Evolutionary conservation across 2,113 vertebrate species (phyloP).

Genomic region (Rhinolophus ferrumequinum): DNA sequence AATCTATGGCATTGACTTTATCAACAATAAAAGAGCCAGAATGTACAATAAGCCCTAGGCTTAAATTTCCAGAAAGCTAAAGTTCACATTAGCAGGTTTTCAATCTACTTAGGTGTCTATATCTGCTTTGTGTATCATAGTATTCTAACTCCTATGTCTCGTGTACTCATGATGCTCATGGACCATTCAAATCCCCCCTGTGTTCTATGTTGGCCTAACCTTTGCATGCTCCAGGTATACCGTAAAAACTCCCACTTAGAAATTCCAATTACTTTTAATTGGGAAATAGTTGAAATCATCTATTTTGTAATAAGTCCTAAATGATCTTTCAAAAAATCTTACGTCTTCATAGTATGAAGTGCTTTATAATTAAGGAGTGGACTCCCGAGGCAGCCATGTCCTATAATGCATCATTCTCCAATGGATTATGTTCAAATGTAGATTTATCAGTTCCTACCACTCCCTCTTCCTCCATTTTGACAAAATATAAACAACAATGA

Average conservation of each 20-base stretch:
- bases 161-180: not conserved
- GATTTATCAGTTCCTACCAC: not conserved
- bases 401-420: not conserved
- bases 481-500: not conserved
- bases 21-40: conserved; percentile 29
- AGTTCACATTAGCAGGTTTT: not conserved
- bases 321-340: not conserved
- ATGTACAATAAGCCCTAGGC: not conserved
- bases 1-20: conserved; percentile 62
- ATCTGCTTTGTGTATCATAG: not conserved
- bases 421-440: not conserved
- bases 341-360: not conserved
- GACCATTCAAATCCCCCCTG: not conserved
- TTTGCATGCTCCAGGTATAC: not conserved
- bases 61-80: conserved; percentile 48
- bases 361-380: not conserved
- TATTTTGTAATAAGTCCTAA: conserved; percentile 4
- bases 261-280: not conserved
- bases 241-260: not conserved
- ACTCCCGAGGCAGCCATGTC: not conserved
- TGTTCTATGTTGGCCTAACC: not conserved
- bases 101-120: not conserved
- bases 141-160: not conserved
- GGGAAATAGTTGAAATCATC: not conserved
- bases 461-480: not conserved